Base-by-base conservation (phyloP, 2,888 invertebrate species). In the Trachelus tabidus region DNA sequence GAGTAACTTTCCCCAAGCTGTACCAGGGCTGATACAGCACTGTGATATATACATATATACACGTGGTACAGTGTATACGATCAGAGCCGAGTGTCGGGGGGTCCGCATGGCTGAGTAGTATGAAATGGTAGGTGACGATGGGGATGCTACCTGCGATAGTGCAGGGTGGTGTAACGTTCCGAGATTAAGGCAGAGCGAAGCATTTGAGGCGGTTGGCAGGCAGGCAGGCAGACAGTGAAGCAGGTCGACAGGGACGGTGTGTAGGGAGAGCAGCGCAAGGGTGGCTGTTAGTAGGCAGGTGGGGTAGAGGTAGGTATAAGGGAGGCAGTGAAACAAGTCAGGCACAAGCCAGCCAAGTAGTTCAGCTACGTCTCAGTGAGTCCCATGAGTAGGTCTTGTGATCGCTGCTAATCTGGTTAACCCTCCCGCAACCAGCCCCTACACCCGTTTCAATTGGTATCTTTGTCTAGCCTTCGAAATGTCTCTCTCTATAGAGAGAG, bases 321-420 rank as follows among this genome's bases (percentile, higher is more conserved):
- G 15, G 9, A 23, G 56, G 56, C 56, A 56, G 56, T 56, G 56
- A 9, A 56, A 23, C 56, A 56, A 56, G 56, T 56, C 56, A 56
- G 9, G 56, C 56, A 56, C 56, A 56, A 56, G 56, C 56, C 56
- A 56, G 56, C 23, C 56, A 56, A 56, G 56, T 56, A 56, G 56
- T 56, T 56, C 56, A 15, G 31, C 71, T 31, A 71, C 78, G 76
- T 78, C 78, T 77, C 77, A 79, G 75, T 81, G 78, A 79, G 76
- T 80, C 79, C 75, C 80, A 23, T 11, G 74, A 74, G 74, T 34
- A 34, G 23, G 37, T 30, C 80, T 68, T 71, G 77, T 80, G 82
- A 81, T 84, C 78, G 79, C 73, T 81, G 79, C 79, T 83, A 85
- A 85, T 85, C 81, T 81, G 76, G 85, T 85, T 85, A 85, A 83